Evolutionary conservation across 2,888 invertebrate genomes (phyloP), one percentile per base, ranked within the genome.

Genomic region (Apocheima hispidaria): DNA sequence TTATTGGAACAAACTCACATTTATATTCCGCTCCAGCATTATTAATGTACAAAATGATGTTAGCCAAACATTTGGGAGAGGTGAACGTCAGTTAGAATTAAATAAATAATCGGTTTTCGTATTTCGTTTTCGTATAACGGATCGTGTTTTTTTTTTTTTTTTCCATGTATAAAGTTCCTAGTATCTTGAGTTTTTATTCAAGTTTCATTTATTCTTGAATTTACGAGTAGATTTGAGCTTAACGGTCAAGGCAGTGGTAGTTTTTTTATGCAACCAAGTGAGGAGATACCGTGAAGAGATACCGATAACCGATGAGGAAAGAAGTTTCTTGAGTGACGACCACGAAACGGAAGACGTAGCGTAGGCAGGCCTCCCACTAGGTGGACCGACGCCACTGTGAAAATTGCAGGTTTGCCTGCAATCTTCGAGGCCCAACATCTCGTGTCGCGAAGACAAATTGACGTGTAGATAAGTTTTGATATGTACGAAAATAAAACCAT

Each of bases 1-100:
- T 60, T 65, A 60, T 64, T 64, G 57, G 63, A 46, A 63, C 33
- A 50, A 63, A 59, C 58, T 63, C 58, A 52, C 18, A 21, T 48
- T 44, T 56, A 46, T 62, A 60, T 62, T 60, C 38, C 52, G 48
- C 68, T 68, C 60, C 41, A 49, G 50, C 28, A 36, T 62, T 59
- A 68, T 67, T 66, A 40, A 55, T 40, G 56, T 59, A 30, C 40
- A 40, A 38, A 63, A 54, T 59, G 58, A 57, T 28, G 54, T 58
- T 53, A 44, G 12, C 41, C 26, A 64, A 57, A 54, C 51, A 58
- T 48, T 57, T 30, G 57, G 33, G 35, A 41, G 28, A 58, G 40
- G 63, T 58, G 41, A 54, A 54, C 33, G 44, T 58, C 53, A 50
- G 23, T 57, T 52, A 48, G 50, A 60, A 57, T 57, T 57, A 41